Base-by-base conservation (phyloP, 2,797 vertebrate genomes). In the Limnodromus scolopaceus region DNA sequence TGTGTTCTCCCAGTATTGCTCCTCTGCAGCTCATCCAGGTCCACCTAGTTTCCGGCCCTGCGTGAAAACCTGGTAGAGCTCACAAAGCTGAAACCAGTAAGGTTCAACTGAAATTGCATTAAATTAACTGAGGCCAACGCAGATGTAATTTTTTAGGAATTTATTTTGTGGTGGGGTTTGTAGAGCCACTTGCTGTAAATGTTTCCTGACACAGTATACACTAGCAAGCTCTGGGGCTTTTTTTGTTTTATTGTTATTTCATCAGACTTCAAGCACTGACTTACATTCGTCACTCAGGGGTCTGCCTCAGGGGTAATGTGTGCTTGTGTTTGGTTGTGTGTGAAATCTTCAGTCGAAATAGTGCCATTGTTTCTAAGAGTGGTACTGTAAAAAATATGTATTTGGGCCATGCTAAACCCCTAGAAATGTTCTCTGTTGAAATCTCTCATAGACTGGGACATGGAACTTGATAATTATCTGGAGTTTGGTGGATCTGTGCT, bases 151-250 rank as follows among this genome's bases (percentile, higher is more conserved):
- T 84, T 45, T 61, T 27, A 92, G 91, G 92, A 87, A 91, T 96
- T 94, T 80, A 64, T 93, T 94, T 89, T 83, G 87, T 77, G 92
- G 70, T 87, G 68, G 75, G 46, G 64, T 87, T 87, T 91, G 71
- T 75, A 74, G 85, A 93, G 64, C 82, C 84, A 4, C 78, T 93
- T 76, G 95, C 86, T 95, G 68, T 91, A 76, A 92, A 76, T 63
- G 77, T 84, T 96, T 95, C 89, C 87, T 90, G 90, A 88, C 61
- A 45, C 39, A 81, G 76, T 75, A 46, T 71, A 46, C 5, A 4
- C 65, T 51, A 39, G 48, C 83, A 58, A 82, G 66, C 78, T 55
- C 53, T 83, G 20, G 16, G 27, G 1, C 16, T 24, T 70, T 69
- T 41, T 32, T 66, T 27, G 22, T 57, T 95, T 88, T 84, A 46